Conservation (phyloP, 1,140 invertebrate species). For the Phocides pigmalion region DNA sequence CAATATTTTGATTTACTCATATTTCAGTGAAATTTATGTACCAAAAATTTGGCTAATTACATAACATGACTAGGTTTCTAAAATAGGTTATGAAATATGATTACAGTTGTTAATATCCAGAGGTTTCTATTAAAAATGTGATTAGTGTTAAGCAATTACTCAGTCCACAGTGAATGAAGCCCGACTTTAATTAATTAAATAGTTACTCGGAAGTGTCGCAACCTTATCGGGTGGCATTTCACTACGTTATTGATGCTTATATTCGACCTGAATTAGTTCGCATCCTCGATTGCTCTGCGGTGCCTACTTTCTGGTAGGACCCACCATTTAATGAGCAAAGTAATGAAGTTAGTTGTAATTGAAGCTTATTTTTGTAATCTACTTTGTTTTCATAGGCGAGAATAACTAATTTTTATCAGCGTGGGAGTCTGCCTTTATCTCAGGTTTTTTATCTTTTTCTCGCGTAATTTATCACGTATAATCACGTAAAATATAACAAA, state of each 20-base stretch:
- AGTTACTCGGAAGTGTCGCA: not conserved
- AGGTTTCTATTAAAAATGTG: not conserved
- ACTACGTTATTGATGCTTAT: not conserved
- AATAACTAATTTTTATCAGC: too few relatives aligned
- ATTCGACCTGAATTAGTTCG: not conserved
- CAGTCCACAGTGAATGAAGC: not conserved
- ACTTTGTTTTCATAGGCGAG: too few relatives aligned
- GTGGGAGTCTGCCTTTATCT: too few relatives aligned
- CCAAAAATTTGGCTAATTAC: too few relatives aligned
- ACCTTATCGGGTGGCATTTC: not conserved
- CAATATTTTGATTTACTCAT: too few relatives aligned
- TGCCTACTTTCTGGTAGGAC: not conserved
- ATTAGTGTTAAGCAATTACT: not conserved
- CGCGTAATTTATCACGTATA: too few relatives aligned
- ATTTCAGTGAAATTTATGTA: too few relatives aligned
- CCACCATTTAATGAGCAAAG: not conserved
- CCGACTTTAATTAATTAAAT: conserved; percentile 7
- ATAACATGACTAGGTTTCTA: too few relatives aligned
- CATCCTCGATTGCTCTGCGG: not conserved
- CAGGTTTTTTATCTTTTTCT: too few relatives aligned
- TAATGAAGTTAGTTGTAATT: not conserved
- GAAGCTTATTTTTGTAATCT: not conserved
- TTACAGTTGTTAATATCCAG: too few relatives aligned
- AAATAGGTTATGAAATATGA: too few relatives aligned
- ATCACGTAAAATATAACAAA: too few relatives aligned